Percentiles rank a stretch among this genome's conserved stretches.
phyloP scores from a whole-genome alignment of 1,140 invertebrate genomes.

The Drosophila teissieri region DNA sequence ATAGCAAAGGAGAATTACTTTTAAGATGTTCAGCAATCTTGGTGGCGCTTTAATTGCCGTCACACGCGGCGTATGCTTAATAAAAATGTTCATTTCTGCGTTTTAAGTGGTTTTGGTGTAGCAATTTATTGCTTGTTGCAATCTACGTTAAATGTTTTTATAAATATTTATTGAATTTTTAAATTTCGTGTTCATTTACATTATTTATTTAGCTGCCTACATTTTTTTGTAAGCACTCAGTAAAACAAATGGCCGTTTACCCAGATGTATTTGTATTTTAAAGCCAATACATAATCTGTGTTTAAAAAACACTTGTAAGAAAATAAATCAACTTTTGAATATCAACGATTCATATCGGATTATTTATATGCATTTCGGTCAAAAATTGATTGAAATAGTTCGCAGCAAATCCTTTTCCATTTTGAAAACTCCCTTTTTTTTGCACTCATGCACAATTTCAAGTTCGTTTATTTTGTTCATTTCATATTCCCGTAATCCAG shows the following conservation, averaged over 20 bases:
- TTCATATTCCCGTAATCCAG: constrained; percentile 30
- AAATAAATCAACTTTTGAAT: not conserved
- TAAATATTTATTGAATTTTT: not conserved
- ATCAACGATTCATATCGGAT: not conserved
- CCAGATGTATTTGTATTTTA: not conserved
- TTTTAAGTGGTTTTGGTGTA: too few relatives aligned
- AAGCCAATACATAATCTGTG: too few relatives aligned
- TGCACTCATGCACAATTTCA: not conserved
- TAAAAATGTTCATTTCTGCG: constrained; percentile 8
- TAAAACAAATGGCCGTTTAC: not conserved
- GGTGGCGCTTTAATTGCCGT: constrained; percentile 19
- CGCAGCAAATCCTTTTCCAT: not conserved
- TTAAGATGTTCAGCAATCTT: not conserved
- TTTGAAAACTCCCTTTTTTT: not conserved
- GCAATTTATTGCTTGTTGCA: too few relatives aligned
- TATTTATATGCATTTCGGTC: not conserved
- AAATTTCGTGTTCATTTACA: not conserved
- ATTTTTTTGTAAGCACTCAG: not conserved
- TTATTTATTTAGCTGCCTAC: not conserved
- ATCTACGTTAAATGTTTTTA: not conserved
- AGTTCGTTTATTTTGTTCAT: constrained; percentile 10
- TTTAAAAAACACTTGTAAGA: not conserved
- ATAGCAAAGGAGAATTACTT: constrained; percentile 12
- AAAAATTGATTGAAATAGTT: constrained; percentile 25
- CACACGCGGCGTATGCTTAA: constrained; percentile 29